Base-by-base conservation (phyloP, 1,140 invertebrate species). In the Hylaeus anthracinus region DNA sequence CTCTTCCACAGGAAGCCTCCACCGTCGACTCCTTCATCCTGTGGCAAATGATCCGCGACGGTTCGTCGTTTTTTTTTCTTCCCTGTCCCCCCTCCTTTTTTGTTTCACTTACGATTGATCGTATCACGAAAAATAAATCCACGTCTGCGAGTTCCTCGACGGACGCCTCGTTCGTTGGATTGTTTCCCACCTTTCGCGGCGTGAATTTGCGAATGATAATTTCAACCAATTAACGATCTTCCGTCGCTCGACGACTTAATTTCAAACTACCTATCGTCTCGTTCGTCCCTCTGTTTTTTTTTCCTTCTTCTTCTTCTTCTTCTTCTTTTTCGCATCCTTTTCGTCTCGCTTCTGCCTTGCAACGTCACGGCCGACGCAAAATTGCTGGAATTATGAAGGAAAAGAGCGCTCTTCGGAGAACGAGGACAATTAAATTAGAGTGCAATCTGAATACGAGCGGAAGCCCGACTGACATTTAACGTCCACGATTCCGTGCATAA, bases 31-130 rank as follows among this genome's bases (percentile, higher is more conserved):
- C 85, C 81, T 87, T 86, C 87, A 72, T 88, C 83, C 79, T 64
- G 63, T 78, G 70, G 85, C 85, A 84, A 87, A 87, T 86, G 86
- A 87, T 86, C 79, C 82, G 83, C 85, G 82, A 87, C 86, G 82
- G 71, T 76, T 82, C 67, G 53, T 81, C 14, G 58, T 71, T 55
- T 10, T 79, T 64, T 66, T 37, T 70, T 10, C 56, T 39, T 10
- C 10, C 9, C 15, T 10, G 70, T 43, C 45, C 41, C 56, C 53
- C 45, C 5, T 8, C 15, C 53, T 58, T 55, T 48, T 45, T 72
- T 37, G 1, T 64, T 15, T 1, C 70, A 84, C 74, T 84, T 64
- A 67, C 60, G 70, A 72, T 71, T 79, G 64, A 84, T 72, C 56
- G 60, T 61, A 39, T 65, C 73, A 71, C 63, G 73, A 53, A 73